These are phyloP conservation scores for Oryzias curvinotus DNA, from an alignment of 2,113 vertebrate genomes.

Conservation along the genomic window DNA sequence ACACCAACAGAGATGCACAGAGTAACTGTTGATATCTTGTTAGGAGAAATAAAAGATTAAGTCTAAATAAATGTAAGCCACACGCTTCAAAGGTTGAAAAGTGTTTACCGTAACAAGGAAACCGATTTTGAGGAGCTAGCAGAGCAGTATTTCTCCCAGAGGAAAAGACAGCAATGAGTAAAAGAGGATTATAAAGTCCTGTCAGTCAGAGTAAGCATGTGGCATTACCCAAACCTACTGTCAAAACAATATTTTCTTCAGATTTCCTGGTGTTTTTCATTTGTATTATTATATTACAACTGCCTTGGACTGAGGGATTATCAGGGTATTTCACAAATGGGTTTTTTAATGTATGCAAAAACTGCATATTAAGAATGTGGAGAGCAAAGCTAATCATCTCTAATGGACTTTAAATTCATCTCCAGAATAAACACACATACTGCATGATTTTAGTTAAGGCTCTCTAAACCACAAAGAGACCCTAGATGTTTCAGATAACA, in stretches of 20 bases:
- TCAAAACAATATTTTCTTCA: conserved; percentile 7
- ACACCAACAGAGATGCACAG: background rate
- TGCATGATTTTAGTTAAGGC: conserved; percentile 29
- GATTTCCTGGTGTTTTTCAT: background rate
- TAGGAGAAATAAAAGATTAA: conserved; percentile 1
- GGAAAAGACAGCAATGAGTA: conserved; percentile 30
- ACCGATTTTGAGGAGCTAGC: conserved; percentile 1
- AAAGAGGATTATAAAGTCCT: conserved; percentile 25
- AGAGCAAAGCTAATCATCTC: background rate
- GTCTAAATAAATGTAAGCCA: conserved; percentile 4
- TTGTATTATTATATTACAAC: conserved; percentile 7
- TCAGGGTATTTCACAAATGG: conserved; percentile 2
- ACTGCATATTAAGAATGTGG: background rate
- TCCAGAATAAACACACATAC: conserved; percentile 10
- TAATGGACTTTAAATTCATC: background rate
- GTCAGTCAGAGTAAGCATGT: conserved; percentile 22
- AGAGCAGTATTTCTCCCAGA: conserved; percentile 19
- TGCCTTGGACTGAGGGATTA: background rate
- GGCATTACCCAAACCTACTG: conserved; percentile 24
- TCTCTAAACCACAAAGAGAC: conserved; percentile 39
- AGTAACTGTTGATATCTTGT: conserved; percentile 9
- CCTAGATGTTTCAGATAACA: conserved; percentile 62
- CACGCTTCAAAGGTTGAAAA: conserved; percentile 11
- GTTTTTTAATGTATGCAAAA: background rate
- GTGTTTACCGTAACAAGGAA: conserved; percentile 25